Percentiles rank a stretch among this genome's conserved stretches.
Conservation (phyloP, 2,888 invertebrate genomes). For the Netelia fuscicornis region DNA sequence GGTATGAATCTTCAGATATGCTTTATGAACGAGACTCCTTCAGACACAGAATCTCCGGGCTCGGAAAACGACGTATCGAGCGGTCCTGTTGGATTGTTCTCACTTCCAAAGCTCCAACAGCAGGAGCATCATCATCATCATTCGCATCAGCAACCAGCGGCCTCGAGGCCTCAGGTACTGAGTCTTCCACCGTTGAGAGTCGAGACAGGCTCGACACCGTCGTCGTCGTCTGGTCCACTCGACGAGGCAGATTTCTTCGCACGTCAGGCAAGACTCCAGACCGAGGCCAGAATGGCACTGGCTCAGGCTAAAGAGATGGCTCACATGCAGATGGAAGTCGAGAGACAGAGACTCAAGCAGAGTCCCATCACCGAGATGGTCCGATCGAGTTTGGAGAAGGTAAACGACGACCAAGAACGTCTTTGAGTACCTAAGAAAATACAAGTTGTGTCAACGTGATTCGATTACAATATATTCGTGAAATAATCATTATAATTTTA, state of each 20-base stretch:
- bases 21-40: conserved; percentile 97
- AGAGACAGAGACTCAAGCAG: conserved; percentile 89
- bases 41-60: conserved; percentile 92
- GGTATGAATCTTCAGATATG: conserved; percentile 98
- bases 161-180: conserved; percentile 80
- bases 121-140: conserved; percentile 50
- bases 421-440: not conserved
- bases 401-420: conserved; percentile 65
- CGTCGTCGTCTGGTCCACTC: conserved; percentile 79
- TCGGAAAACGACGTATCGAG: conserved; percentile 88
- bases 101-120: conserved; percentile 66
- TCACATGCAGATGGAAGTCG: conserved; percentile 95
- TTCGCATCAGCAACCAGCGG: conserved; percentile 41
- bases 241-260: conserved; percentile 93
- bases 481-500: conserved; percentile 4
- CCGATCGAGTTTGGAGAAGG: conserved; percentile 91
- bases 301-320: conserved; percentile 97
- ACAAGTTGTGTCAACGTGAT: not conserved
- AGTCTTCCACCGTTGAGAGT: conserved; percentile 82
- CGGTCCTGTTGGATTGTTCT: conserved; percentile 71
- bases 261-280: conserved; percentile 91
- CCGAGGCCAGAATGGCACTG: conserved; percentile 94
- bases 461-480: not conserved
- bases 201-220: conserved; percentile 74
- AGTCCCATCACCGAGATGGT: conserved; percentile 96